phyloP scores from a whole-genome alignment of 2,113 vertebrate genomes.

The Pollachius pollachius region DNA sequence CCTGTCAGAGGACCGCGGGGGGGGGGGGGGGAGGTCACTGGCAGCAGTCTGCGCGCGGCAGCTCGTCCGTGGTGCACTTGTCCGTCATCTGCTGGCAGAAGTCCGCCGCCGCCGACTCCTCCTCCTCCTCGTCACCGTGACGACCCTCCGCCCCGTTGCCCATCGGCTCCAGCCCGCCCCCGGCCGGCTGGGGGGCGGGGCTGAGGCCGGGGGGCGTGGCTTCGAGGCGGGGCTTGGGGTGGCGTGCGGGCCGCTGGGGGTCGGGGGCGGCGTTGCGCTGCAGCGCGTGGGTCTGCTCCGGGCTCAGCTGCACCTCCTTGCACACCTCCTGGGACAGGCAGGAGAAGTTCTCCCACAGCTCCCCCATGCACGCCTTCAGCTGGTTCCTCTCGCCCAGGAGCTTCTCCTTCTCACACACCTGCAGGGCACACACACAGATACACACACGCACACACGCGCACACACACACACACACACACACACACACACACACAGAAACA shows the following conservation, averaged over 20 bases:
- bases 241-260: slow-evolving; percentile 53
- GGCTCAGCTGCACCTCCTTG: slow-evolving; percentile 91
- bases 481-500: too few relatives aligned
- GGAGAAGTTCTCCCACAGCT: slow-evolving; percentile 97
- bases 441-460: too few relatives aligned
- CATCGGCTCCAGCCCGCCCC: slow-evolving; percentile 65
- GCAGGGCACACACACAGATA: slow-evolving; percentile 3
- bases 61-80: slow-evolving; percentile 98
- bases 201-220: slow-evolving; percentile 65
- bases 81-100: slow-evolving; percentile 99
- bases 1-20: slow-evolving; percentile 62
- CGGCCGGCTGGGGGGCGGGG: slow-evolving; percentile 68
- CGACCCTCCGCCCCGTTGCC: slow-evolving; percentile 37
- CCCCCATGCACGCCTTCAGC: slow-evolving; percentile 96
- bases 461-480: too few relatives aligned
- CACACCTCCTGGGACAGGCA: slow-evolving; percentile 98
- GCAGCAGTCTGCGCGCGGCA: slow-evolving; percentile 92
- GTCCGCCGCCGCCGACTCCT: slow-evolving; percentile 86
- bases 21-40: slow-evolving; percentile 61
- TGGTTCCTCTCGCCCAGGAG: slow-evolving; percentile 95
- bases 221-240: slow-evolving; percentile 59
- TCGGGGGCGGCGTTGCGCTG: slow-evolving; percentile 78
- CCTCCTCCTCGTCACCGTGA: slow-evolving; percentile 71
- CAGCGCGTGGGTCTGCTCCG: slow-evolving; percentile 92
- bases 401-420: slow-evolving; percentile 98